Conservation (phyloP, 2,888 invertebrate genomes). For the Apocheima hispidaria region DNA sequence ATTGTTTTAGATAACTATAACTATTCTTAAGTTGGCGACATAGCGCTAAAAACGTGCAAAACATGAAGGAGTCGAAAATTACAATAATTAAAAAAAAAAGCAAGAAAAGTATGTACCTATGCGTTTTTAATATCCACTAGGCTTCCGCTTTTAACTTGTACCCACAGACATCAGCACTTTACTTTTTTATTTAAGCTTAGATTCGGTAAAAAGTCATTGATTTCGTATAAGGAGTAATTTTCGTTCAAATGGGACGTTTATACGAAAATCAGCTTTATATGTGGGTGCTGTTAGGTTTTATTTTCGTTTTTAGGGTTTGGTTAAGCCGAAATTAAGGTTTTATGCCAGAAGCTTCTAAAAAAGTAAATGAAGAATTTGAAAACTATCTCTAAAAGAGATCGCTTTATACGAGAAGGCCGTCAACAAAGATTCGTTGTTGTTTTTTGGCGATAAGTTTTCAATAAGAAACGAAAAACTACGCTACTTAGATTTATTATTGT, state of each 20-base stretch:
- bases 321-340: neutral
- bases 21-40: too few relatives aligned
- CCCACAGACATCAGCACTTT: slow-evolving; percentile 33
- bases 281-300: neutral
- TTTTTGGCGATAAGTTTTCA: neutral
- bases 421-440: too few relatives aligned
- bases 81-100: too few relatives aligned
- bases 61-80: too few relatives aligned
- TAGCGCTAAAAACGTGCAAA: too few relatives aligned
- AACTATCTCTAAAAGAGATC: too few relatives aligned
- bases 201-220: slow-evolving; percentile 70
- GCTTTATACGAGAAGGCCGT: too few relatives aligned
- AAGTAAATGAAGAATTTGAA: too few relatives aligned
- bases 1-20: too few relatives aligned
- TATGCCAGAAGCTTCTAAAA: neutral
- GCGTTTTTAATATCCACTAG: neutral
- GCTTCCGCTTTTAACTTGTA: slow-evolving; percentile 17
- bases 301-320: slow-evolving; percentile 9
- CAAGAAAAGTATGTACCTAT: neutral
- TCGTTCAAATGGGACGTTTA: slow-evolving; percentile 56
- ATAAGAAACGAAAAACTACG: neutral
- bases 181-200: slow-evolving; percentile 47
- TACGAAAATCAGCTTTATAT: slow-evolving; percentile 36
- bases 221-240: slow-evolving; percentile 72
- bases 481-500: neutral